phyloP scores from a whole-genome alignment of 2,888 invertebrate species.

The Piscicola geometra region DNA sequence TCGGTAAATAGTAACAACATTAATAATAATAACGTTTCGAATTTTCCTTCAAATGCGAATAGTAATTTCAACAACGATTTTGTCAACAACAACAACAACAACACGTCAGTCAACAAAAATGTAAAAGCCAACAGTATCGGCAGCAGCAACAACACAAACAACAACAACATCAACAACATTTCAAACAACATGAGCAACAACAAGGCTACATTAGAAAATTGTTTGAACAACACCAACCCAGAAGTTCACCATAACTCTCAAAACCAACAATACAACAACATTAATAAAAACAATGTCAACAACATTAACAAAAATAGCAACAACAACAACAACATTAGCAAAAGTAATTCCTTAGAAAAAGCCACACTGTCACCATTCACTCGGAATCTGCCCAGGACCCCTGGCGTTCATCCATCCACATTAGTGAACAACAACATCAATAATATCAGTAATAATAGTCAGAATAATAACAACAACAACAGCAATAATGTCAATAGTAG shows the following conservation, averaged over 20 bases:
- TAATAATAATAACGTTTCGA: not conserved
- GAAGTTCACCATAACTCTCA: conserved; percentile 4
- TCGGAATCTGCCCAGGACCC: conserved; percentile 11
- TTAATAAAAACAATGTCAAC: not conserved
- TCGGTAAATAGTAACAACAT: not conserved
- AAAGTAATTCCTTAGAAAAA: conserved; percentile 12
- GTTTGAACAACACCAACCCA: not conserved
- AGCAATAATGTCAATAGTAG: not conserved
- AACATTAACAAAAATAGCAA: not conserved
- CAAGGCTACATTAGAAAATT: conserved; percentile 3
- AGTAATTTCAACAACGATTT: conserved; percentile 5
- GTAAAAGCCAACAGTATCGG: not conserved
- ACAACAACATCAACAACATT: conserved; percentile 5
- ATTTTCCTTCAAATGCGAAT: not conserved
- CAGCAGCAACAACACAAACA: not conserved
- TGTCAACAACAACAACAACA: not conserved
- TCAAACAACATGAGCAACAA: conserved; percentile 7
- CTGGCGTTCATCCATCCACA: not conserved
- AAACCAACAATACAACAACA: not conserved
- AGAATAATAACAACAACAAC: not conserved
- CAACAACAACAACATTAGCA: not conserved
- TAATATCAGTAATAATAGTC: not conserved
- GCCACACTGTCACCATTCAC: conserved; percentile 1
- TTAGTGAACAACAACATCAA: not conserved
- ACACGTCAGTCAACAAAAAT: not conserved